These are phyloP conservation scores for Hemibagrus wyckioides DNA, from an alignment of 2,113 vertebrate genomes.

Conservation along the genomic window DNA sequence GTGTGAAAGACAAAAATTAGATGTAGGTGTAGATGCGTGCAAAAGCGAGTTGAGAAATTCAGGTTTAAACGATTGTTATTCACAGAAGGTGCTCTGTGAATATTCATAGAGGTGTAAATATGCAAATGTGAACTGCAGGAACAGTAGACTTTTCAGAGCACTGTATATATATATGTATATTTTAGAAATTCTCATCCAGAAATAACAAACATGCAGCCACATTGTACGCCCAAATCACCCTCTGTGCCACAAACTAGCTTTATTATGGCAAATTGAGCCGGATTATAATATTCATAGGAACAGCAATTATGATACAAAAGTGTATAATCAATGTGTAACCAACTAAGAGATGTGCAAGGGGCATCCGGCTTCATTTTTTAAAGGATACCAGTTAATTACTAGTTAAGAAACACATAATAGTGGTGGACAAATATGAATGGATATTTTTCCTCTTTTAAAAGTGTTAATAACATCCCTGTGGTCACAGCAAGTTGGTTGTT, in stretches of 20 bases:
- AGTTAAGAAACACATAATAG: slow-evolving; percentile 15
- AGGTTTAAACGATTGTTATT: slow-evolving; percentile 38
- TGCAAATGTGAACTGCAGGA: slow-evolving; percentile 33
- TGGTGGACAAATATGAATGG: neutral
- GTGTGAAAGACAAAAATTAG: neutral
- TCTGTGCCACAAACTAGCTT: slow-evolving; percentile 20
- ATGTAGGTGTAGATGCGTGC: slow-evolving; percentile 7
- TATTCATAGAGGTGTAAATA: slow-evolving; percentile 46
- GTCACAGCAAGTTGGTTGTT: neutral
- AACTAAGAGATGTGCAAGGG: slow-evolving; percentile 14
- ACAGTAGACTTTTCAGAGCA: neutral
- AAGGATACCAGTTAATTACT: slow-evolving; percentile 34
- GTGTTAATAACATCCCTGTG: neutral
- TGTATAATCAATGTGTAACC: slow-evolving; percentile 39
- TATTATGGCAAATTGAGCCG: slow-evolving; percentile 41
- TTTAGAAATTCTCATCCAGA: slow-evolving; percentile 25
- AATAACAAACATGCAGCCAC: slow-evolving; percentile 22
- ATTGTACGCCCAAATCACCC: neutral
- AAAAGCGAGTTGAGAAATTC: slow-evolving; percentile 13
- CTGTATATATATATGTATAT: neutral
- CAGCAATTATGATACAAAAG: slow-evolving; percentile 26
- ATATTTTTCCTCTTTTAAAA: neutral
- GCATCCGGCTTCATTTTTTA: slow-evolving; percentile 9
- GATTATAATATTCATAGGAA: slow-evolving; percentile 25
- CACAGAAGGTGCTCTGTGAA: slow-evolving; percentile 31